Evolutionary conservation across 1,140 invertebrate genomes (phyloP).

Genomic region (Aphaenogaster floridana): DNA sequence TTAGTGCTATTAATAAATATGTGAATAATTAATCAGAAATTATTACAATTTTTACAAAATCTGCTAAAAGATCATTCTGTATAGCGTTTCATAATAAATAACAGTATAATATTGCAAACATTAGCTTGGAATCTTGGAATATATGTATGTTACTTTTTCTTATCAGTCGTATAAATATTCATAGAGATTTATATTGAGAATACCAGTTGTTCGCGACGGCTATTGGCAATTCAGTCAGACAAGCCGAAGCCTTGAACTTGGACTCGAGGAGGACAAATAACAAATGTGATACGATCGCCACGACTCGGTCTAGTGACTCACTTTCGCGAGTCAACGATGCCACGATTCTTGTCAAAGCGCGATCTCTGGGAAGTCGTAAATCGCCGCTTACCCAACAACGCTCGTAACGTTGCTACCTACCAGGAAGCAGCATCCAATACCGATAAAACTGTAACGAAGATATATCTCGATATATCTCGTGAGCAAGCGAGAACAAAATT

Average conservation of each 20-base stretch:
- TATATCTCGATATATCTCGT: neutral
- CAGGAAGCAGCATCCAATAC: neutral
- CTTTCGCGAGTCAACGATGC: slow-evolving; percentile 69
- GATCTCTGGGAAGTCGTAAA: slow-evolving; percentile 12
- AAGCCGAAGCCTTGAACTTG: slow-evolving; percentile 68
- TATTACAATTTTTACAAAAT: neutral
- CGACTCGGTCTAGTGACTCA: slow-evolving; percentile 68
- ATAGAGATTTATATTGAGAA: neutral
- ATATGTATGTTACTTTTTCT: neutral
- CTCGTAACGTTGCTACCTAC: neutral
- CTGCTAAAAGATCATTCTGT: neutral
- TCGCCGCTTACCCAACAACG: slow-evolving; percentile 1
- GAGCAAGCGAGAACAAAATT: slow-evolving; percentile 13
- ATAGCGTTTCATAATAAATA: neutral
- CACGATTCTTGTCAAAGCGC: slow-evolving; percentile 44
- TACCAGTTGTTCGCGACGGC: neutral
- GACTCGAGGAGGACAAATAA: slow-evolving; percentile 64
- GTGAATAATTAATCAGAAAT: neutral
- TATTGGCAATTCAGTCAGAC: slow-evolving; percentile 20
- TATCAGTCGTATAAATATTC: slow-evolving; percentile 25
- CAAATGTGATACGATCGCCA: slow-evolving; percentile 43
- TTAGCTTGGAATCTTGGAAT: neutral
- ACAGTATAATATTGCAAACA: neutral
- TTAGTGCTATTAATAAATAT: neutral
- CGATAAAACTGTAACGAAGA: neutral